Percentiles rank a stretch among this genome's conserved stretches.
phyloP scores from a whole-genome alignment of 2,113 vertebrate species.

The Mobula hypostoma region DNA sequence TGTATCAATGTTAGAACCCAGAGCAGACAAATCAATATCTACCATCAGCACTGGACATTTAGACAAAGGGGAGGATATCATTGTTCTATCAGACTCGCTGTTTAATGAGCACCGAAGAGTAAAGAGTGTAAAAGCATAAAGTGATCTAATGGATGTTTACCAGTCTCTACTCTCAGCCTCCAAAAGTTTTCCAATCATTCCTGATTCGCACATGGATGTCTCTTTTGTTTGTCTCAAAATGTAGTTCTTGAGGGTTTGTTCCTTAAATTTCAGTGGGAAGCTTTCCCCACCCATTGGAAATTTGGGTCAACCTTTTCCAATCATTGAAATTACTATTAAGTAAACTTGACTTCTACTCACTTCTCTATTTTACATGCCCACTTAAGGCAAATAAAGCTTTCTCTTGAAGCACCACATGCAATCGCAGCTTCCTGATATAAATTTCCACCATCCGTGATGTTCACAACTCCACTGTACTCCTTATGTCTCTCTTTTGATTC shows the following conservation, averaged over 20 bases:
- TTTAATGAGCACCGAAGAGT: constrained; percentile 46
- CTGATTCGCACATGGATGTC: neutral
- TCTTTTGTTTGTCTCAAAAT: neutral
- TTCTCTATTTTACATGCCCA: neutral
- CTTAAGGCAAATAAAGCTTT: neutral
- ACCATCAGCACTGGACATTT: constrained; percentile 86
- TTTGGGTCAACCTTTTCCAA: neutral
- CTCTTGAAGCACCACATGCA: neutral
- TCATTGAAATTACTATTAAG: neutral
- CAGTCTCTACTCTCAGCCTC: neutral
- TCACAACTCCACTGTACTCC: neutral
- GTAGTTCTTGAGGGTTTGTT: neutral
- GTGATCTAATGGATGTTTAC: constrained; percentile 20
- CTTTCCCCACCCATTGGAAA: neutral
- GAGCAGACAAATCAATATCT: constrained; percentile 95
- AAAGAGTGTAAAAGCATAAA: neutral
- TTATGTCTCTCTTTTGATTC: neutral
- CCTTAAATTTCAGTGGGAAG: neutral
- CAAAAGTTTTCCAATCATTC: neutral
- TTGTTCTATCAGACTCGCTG: constrained; percentile 48
- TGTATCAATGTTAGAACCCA: constrained; percentile 98
- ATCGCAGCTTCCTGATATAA: neutral
- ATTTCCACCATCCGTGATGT: neutral
- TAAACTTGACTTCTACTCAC: neutral
- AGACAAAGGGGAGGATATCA: constrained; percentile 50